Evolutionary conservation across 2,113 vertebrate species (phyloP), one percentile per base, ranked within the genome.

Genomic region (Campylomormyrus numenius): DNA sequence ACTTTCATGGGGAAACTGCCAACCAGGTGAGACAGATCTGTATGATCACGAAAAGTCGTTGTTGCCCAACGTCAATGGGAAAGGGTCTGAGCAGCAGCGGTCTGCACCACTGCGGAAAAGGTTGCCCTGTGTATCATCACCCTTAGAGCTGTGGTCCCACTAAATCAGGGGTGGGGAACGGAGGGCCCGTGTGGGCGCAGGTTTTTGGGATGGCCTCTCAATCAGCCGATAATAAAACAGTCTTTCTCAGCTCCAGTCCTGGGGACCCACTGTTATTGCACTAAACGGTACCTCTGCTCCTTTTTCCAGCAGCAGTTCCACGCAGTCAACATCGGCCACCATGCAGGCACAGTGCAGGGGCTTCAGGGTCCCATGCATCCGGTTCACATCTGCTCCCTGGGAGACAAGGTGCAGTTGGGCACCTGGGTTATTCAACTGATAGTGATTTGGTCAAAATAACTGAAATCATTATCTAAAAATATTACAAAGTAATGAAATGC

Each of bases 341-440:
- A 99, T 99, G 90, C 98, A 99, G 92, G 98, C 98, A 31, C 98
- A 99, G 94, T 99, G 98, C 92, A 99, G 94, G 0, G 98, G 98
- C 93, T 98, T 98, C 89, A 99, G 96, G 0, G 98, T 99, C 70
- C 98, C 98, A 0, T 99, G 98, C 94, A 98, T 97, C 80, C 98
- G 96, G 95, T 99, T 99, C 90, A 99, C 98, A 17, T 99, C 98
- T 0, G 97, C 98, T 11, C 98, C 98, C 98, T 98, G 52, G 0
- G 89, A 15, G 15, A 10, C 48, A 31, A 53, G 49, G 46, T 24
- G 27, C 80, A 84, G 39, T 9, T 5, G 1, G 42, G 35, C 35
- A 46, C 31, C 77, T 21, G 35, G 35, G 42, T 83, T 45, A 83
- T 24, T 45, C 31, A 11, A n/a, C 21, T 85, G 7, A 21, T 48